These are phyloP conservation scores for Leucoraja ocellata DNA, from an alignment of 2,797 vertebrate genomes.

Conservation along the genomic window DNA sequence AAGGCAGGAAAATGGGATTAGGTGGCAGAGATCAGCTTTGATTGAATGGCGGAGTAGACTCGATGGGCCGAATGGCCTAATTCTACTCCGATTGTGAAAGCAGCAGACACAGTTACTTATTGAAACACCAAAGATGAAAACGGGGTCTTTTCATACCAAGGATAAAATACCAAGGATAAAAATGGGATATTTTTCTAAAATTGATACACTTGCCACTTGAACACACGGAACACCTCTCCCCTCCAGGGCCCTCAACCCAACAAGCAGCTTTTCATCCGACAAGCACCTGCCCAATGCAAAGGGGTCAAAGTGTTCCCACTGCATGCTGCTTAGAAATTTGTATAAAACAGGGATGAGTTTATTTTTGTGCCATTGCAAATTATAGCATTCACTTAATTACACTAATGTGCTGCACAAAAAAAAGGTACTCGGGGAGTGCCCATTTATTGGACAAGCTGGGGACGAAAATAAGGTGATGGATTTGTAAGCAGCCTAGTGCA, in stretches of 20 bases:
- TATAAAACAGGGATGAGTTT: neutral
- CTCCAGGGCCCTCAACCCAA: neutral
- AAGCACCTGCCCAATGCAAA: neutral
- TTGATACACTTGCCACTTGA: conserved; percentile 41
- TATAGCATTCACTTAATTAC: neutral
- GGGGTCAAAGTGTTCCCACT: neutral
- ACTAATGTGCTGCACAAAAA: neutral
- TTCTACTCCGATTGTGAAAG: neutral
- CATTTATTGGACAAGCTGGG: conserved; percentile 3
- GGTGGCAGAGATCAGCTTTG: no score
- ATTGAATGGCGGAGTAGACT: no score
- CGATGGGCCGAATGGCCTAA: no score
- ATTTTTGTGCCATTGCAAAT: neutral
- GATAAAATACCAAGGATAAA: conserved; percentile 43
- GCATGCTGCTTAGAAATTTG: neutral
- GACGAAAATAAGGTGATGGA: conserved; percentile 14
- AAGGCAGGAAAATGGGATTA: no score
- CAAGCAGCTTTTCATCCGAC: neutral
- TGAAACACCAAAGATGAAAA: conserved; percentile 46
- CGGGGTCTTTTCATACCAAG: conserved; percentile 40
- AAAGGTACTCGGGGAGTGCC: neutral
- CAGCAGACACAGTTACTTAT: conserved; percentile 48
- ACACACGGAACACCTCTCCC: neutral
- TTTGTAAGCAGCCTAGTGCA: conserved; percentile 8
- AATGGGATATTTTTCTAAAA: conserved; percentile 44